Percentiles rank a stretch among this genome's conserved stretches.
Conservation (phyloP, 2,113 vertebrate species). For the Pundamilia nyererei region DNA sequence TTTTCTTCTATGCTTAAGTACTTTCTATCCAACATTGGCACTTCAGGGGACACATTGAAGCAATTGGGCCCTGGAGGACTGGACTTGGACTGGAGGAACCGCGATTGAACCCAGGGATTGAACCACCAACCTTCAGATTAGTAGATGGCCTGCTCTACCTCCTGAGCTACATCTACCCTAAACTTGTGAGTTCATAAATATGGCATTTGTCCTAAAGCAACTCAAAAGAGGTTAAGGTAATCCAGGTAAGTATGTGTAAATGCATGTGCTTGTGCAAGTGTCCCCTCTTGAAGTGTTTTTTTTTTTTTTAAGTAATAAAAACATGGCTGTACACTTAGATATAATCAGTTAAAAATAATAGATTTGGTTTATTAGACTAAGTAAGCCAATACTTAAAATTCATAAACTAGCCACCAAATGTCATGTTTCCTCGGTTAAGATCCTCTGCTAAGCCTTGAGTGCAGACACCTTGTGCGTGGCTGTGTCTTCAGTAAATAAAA, state of each 20-base stretch:
- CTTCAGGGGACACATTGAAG: not conserved
- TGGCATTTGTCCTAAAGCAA: not conserved
- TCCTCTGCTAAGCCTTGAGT: no score
- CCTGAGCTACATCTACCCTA: not conserved
- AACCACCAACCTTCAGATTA: not conserved
- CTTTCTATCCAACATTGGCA: not conserved
- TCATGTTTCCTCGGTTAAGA: no score
- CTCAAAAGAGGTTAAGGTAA: not conserved
- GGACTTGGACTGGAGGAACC: not conserved
- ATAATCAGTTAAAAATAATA: not conserved
- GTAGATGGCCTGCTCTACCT: not conserved
- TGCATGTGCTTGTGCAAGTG: no score
- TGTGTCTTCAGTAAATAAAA: no score
- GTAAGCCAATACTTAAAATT: no score
- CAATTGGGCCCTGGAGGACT: not conserved
- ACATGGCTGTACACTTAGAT: not conserved
- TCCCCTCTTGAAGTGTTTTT: no score
- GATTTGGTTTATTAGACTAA: not conserved
- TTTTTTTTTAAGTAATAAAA: not conserved
- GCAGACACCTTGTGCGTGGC: no score
- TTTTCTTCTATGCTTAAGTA: not conserved
- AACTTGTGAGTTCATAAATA: not conserved
- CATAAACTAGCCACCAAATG: no score
- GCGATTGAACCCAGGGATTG: not conserved
- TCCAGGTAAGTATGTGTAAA: not conserved